Conservation (phyloP, 2,113 vertebrate species). For the Takifugu flavidus region DNA sequence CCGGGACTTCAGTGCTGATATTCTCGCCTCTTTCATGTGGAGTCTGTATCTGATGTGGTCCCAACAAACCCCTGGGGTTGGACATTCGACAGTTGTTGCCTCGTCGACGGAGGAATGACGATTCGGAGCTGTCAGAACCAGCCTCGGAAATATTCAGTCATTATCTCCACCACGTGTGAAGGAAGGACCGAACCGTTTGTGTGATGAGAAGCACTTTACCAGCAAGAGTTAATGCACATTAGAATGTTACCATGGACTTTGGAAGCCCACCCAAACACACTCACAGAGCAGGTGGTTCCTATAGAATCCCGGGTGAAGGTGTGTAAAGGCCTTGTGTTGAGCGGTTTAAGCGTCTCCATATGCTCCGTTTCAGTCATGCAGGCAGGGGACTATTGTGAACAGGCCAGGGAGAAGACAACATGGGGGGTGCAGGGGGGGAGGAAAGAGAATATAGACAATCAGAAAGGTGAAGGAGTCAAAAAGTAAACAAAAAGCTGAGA, state of each 20-base stretch:
- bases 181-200: too few species aligned
- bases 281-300: conserved; percentile 5
- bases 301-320: conserved; percentile 7
- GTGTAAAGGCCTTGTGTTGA: conserved; percentile 38
- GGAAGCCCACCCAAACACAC: too few species aligned
- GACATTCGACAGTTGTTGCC: conserved; percentile 35
- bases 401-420: conserved; percentile 52
- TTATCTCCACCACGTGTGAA: not conserved
- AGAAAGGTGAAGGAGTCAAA: conserved; percentile 9
- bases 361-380: conserved; percentile 59
- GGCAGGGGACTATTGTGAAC: conserved; percentile 57
- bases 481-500: conserved; percentile 6
- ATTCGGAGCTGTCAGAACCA: conserved; percentile 40
- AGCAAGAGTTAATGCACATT: too few species aligned
- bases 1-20: conserved; percentile 42
- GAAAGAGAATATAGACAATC: conserved; percentile 3
- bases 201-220: too few species aligned
- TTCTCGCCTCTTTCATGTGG: conserved; percentile 61
- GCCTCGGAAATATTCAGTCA: conserved; percentile 33
- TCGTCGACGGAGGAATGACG: conserved; percentile 40
- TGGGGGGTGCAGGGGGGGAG: conserved; percentile 7
- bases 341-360: conserved; percentile 64
- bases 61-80: conserved; percentile 40
- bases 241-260: too few species aligned
- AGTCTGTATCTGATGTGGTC: conserved; percentile 39